These are phyloP conservation scores for Euphonia xanthogaster DNA, from an alignment of 2,797 vertebrate species.

Conservation along the genomic window DNA sequence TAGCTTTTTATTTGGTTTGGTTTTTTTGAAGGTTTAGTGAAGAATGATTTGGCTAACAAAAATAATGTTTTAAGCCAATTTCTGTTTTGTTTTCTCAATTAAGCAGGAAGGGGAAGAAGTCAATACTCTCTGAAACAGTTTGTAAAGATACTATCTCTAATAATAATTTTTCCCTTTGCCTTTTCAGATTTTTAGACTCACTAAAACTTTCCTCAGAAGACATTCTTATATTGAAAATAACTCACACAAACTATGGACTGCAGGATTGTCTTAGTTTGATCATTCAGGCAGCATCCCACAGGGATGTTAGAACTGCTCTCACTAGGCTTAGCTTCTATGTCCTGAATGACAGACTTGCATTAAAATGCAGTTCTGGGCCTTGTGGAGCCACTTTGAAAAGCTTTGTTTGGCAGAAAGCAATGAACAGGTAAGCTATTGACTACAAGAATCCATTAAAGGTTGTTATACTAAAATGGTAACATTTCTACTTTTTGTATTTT, in stretches of 20 bases:
- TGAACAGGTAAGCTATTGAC: conserved; percentile 82
- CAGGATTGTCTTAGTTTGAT: conserved; percentile 85
- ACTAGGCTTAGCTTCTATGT: conserved; percentile 86
- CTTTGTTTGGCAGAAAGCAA: conserved; percentile 82
- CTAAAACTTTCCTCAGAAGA: conserved; percentile 84
- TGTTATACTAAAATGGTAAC: background rate
- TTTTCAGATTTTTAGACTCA: conserved; percentile 81
- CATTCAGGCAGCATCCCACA: conserved; percentile 82
- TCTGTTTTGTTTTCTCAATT: background rate
- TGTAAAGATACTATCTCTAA: background rate
- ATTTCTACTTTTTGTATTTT: background rate
- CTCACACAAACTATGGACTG: conserved; percentile 77
- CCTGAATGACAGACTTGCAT: conserved; percentile 84
- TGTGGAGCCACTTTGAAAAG: conserved; percentile 77
- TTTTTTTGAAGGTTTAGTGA: background rate
- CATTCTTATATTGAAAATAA: conserved; percentile 75
- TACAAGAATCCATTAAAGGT: background rate
- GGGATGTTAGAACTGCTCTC: conserved; percentile 84
- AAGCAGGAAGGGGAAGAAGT: background rate
- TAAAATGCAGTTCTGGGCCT: conserved; percentile 72
- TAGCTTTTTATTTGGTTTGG: background rate
- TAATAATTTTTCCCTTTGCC: background rate
- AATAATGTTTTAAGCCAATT: background rate
- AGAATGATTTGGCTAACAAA: background rate
- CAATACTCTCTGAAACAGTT: background rate